Evolutionary conservation across 2,797 vertebrate species (phyloP), one percentile per base, ranked within the genome.

Genomic region (Sebastiscus tertius): DNA sequence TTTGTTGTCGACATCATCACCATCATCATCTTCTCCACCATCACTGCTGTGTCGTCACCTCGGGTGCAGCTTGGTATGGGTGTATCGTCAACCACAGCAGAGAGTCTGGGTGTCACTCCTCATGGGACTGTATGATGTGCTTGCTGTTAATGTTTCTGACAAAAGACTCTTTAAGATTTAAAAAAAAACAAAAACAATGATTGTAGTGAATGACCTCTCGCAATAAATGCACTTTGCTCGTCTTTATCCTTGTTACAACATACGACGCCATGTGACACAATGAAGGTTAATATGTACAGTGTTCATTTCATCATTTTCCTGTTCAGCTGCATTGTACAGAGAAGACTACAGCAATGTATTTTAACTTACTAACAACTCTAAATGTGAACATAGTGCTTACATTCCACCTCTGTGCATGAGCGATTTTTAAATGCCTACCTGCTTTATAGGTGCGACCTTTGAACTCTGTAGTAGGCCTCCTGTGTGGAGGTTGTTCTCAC

Each of bases 151-250:
- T 79, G 39, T 87, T 79, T 78, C 59, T 54, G 77, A 89, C 60
- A 36, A 72, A 46, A 77, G 85, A 80, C 68, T 68, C 26, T 29
- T 29, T 24, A 71, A 78, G 22, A 81, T 69, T 54, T 9, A 42
- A 42, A 42, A 42, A 67, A 83, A 58, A 24, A n/a, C n/a, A 8
- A n/a, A 78, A 46, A 66, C n/a, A 4, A 80, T 78, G 89, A 91
- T 90, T 93, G 90, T 94, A 91, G 87, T 83, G 84, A 84, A 83
- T 63, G 68, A 86, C 85, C 83, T 93, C 86, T 89, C 22, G 78
- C 87, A 89, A 94, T 93, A 89, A 92, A 94, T 94, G 92, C 95
- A 96, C 94, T 95, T 95, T 95, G 85, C 73, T 88, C 58, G 80
- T 89, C 88, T 89, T 92, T 80, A 87, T 89, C 85, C 65, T 79